phyloP scores from a whole-genome alignment of 92 coral and sea anemone genomes.

The Siderastrea siderea region DNA sequence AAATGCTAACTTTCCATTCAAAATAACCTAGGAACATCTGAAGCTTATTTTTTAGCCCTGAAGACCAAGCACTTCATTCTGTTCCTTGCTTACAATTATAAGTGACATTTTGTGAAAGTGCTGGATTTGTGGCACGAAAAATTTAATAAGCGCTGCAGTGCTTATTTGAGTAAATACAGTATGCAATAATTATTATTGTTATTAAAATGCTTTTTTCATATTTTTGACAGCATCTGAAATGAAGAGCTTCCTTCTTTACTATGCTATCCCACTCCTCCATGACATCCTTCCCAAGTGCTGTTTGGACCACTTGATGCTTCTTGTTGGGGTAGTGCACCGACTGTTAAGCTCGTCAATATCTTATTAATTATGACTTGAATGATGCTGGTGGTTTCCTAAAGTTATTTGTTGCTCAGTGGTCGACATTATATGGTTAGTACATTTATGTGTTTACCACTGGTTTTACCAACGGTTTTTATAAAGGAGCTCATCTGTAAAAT shows the following conservation, averaged over 20 bases:
- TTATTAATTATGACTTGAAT: not conserved
- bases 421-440: not conserved
- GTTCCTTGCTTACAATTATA: too few species aligned
- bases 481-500: not conserved
- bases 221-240: slow-evolving; percentile 24
- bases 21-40: too few species aligned
- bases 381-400: slow-evolving; percentile 21
- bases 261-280: slow-evolving; percentile 23
- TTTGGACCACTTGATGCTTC: slow-evolving; percentile 5
- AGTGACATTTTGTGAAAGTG: too few species aligned
- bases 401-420: slow-evolving; percentile 24
- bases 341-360: slow-evolving; percentile 1
- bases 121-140: too few species aligned
- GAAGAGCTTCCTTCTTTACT: slow-evolving; percentile 22
- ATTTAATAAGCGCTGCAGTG: too few species aligned
- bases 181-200: not conserved
- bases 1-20: too few species aligned
- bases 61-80: too few species aligned
- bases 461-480: not conserved
- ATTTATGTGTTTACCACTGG: not conserved
- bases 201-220: not conserved
- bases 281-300: slow-evolving; percentile 3
- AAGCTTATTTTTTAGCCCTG: too few species aligned
- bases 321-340: slow-evolving; percentile 16
- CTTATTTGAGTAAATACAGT: too few species aligned